A percentile compares a stretch with the other conserved stretches of the same genome.
Conservation (phyloP, 2,888 invertebrate species). For the Rhorus exstirpatorius region DNA sequence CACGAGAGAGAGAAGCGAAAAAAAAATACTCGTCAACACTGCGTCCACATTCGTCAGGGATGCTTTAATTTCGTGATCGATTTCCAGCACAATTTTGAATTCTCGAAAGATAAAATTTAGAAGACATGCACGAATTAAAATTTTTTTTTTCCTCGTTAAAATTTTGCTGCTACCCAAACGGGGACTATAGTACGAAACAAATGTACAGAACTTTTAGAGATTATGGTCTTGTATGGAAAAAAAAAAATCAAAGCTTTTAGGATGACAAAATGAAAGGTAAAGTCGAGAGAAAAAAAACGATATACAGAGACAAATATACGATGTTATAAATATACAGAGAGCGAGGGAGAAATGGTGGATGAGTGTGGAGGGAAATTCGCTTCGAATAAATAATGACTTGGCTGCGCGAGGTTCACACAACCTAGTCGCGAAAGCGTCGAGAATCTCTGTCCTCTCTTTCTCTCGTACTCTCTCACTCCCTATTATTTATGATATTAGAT, state of each 20-base stretch:
- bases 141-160: no score
- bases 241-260: conserved; percentile 8
- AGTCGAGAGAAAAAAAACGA: neutral
- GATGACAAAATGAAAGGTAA: neutral
- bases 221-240: neutral
- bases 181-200: neutral
- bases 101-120: no score
- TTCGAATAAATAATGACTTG: conserved; percentile 76
- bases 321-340: conserved; percentile 6
- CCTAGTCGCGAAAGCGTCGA: conserved; percentile 11
- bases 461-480: conserved; percentile 60
- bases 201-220: neutral
- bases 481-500: conserved; percentile 81
- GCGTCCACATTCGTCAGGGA: neutral
- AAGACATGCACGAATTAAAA: no score
- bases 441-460: conserved; percentile 47
- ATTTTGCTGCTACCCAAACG: neutral
- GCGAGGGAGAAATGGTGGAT: conserved; percentile 2
- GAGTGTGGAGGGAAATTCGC: conserved; percentile 67
- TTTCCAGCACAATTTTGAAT: no score
- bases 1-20: neutral
- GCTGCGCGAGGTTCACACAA: conserved; percentile 61
- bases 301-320: conserved; percentile 19
- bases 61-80: no score
- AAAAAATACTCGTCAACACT: neutral